Conservation (phyloP, 2,888 invertebrate genomes). For the Stenotaenia linearis region DNA sequence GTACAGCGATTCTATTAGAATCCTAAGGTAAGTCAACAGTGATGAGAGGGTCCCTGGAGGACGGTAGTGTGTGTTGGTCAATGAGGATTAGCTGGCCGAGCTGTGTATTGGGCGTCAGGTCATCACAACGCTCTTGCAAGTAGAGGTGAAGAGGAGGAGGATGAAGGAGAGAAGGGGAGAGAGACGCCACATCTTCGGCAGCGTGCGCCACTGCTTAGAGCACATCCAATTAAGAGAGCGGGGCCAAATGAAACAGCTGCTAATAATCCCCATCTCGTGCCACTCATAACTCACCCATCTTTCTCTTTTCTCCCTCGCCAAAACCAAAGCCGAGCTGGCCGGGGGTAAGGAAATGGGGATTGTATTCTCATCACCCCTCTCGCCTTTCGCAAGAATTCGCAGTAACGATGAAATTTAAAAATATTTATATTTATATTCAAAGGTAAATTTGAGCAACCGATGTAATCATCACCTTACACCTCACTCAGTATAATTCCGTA, state of each 20-base stretch:
- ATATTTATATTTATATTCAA: background rate
- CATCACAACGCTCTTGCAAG: background rate
- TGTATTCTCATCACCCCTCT: background rate
- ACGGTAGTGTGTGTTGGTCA: background rate
- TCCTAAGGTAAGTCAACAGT: conserved; percentile 28
- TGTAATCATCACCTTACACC: too few species aligned
- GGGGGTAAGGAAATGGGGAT: background rate
- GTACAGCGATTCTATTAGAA: conserved; percentile 28
- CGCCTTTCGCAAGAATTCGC: background rate
- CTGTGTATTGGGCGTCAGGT: background rate
- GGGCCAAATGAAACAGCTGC: conserved; percentile 33
- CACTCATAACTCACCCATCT: conserved; percentile 32
- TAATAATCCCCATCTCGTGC: conserved; percentile 33
- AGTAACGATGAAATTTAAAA: background rate
- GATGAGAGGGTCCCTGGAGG: conserved; percentile 26
- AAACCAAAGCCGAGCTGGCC: conserved; percentile 19
- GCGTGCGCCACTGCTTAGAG: conserved; percentile 27
- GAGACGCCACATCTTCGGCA: conserved; percentile 16
- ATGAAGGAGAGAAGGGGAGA: background rate
- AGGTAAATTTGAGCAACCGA: too few species aligned
- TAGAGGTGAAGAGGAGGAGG: conserved; percentile 20
- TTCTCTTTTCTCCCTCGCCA: background rate
- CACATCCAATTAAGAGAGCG: conserved; percentile 31
- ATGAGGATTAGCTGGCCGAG: background rate
- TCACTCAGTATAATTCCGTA: too few species aligned